Evolutionary conservation across 2,888 invertebrate species (phyloP).

Genomic region (Drosophila putrida): DNA sequence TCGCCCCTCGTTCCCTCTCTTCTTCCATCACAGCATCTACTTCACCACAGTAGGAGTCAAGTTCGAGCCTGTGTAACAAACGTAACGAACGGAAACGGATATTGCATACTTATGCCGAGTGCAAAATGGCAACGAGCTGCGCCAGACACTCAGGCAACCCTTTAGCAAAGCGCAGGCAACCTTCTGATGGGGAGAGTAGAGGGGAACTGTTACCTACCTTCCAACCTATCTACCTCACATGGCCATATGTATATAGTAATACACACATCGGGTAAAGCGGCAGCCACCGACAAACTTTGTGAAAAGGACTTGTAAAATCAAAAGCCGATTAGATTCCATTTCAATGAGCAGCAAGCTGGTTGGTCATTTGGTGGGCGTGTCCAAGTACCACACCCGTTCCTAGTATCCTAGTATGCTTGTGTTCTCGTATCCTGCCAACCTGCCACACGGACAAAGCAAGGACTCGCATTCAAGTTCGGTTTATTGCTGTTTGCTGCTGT

Average conservation of each 20-base stretch:
- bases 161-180: slow-evolving; percentile 5
- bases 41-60: slow-evolving; percentile 36
- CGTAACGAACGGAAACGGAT: slow-evolving; percentile 83
- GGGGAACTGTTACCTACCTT: neutral
- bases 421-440: neutral
- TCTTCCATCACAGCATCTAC: neutral
- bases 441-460: slow-evolving; percentile 41
- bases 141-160: slow-evolving; percentile 46
- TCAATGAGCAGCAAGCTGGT: slow-evolving; percentile 77
- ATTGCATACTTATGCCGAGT: slow-evolving; percentile 82
- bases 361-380: slow-evolving; percentile 75
- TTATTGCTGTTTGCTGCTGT: slow-evolving; percentile 49
- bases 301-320: slow-evolving; percentile 82
- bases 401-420: neutral
- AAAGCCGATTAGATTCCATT: slow-evolving; percentile 83
- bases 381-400: slow-evolving; percentile 17
- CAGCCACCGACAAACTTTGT: slow-evolving; percentile 70
- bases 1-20: neutral
- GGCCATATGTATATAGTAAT: slow-evolving; percentile 24
- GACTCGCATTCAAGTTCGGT: slow-evolving; percentile 31
- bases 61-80: slow-evolving; percentile 64
- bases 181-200: neutral
- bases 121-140: slow-evolving; percentile 69
- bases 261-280: slow-evolving; percentile 39
- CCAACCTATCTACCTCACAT: neutral